Evolutionary conservation across 2,888 invertebrate species (phyloP), one percentile per base, ranked within the genome.

Genomic region (Tachina grossa): DNA sequence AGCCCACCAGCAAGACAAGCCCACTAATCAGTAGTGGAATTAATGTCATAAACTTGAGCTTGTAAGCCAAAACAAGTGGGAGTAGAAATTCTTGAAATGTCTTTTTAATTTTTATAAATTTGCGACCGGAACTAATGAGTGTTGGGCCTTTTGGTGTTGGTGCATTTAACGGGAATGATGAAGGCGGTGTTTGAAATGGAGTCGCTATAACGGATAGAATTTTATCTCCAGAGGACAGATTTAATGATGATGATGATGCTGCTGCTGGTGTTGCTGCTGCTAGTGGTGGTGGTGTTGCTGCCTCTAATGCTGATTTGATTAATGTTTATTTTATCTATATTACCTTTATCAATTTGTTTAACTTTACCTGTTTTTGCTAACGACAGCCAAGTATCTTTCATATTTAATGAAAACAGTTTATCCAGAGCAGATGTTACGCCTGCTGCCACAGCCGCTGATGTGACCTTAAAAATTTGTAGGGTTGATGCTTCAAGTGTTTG

Each of bases 61-160:
- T 97, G 92, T 97, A 97, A 0, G 97, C 97, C 89, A 97, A 90
- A 45, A 97, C 93, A 19, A 97, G 93, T 0, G 97, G 97, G 89
- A 97, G 92, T 92, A 97, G 93, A 90, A 95, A 95, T 89, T 95
- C 96, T 88, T 95, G 95, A 87, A 95, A 94, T 91, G 95, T 95
- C 91, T 94, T 95, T 86, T 93, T 93, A 71, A 93, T 89, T 88
- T 94, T 95, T 82, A 93, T 92, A 84, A 93, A 91, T 87, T 93
- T 92, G 47, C 91, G 91, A 61, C 89, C 87, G 39, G 86, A 87
- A 65, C 81, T 84, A 2, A 59, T n/a, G 3, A 31, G 16, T 14
- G 41, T 10, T 63, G 43, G 14, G 49, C 39, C 19, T 43, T 31
- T 31, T 74, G 81, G 57, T 55, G 74, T 53, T 57, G 66, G 1